Evolutionary conservation across 2,113 vertebrate genomes (phyloP), one percentile per base, ranked within the genome.

Genomic region (Willisornis vidua): DNA sequence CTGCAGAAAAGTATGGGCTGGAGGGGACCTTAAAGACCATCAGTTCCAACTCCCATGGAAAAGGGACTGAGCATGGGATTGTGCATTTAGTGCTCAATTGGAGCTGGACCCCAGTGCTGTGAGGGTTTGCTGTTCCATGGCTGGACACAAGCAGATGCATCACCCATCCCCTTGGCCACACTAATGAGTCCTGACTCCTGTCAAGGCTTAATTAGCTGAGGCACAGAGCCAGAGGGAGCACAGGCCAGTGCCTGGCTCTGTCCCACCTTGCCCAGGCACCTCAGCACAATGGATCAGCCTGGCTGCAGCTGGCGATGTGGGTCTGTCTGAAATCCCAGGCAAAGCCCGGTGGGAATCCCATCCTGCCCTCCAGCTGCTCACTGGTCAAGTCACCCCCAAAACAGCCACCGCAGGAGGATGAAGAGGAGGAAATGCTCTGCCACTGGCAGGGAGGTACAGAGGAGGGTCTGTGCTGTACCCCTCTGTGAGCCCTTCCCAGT

Each of bases 11-110:
- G 39, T 82, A 19, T 54, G 54, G 33, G 39, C 25, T 41, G 24
- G n/a, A 61, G 39, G 25, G 25, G 22, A 63, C 43, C n/a, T 48
- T 48, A 35, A 83, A 63, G 25, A 55, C 41, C 14, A 43, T 54
- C 63, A 83, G 12, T 43, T 84, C 65, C 31, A 90, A 43, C 4
- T 2, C 26, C 31, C 62, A 35, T 7, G 18, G 80, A 71, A 77
- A 71, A 51, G 35, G 49, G 31, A 77, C 26, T 28, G 52, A 68
- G 49, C 0, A 0, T 39, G 18, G 49, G 48, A 49, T 1, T 6
- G 67, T 7, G 57, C 46, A 35, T 41, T 49, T 20, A 41, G 49
- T 3, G 48, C 31, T 20, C 55, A 57, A 58, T 14, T 58, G 70
- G 48, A 71, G 12, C 12, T 14, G 4, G 10, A 71, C 24, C 45